These are phyloP conservation scores for Eleutherodactylus coqui DNA, from an alignment of 2,797 vertebrate species.

Conservation along the genomic window DNA sequence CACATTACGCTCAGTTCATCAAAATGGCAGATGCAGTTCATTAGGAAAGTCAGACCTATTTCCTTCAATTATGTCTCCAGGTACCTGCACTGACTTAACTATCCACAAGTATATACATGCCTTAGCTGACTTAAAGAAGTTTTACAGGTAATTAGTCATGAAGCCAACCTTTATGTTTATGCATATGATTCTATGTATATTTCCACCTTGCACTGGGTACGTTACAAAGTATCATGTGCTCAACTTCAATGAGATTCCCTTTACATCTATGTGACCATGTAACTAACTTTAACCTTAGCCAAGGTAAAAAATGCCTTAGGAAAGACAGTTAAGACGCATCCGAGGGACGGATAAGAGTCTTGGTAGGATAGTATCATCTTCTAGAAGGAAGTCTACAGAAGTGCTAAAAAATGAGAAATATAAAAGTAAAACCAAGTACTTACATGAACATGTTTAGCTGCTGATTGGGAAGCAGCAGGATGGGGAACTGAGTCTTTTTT, in stretches of 20 bases:
- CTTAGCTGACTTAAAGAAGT: too few relatives aligned
- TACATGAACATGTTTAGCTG: not conserved
- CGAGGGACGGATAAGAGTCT: not conserved
- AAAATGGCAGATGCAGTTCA: too few relatives aligned
- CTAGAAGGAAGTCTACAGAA: not conserved
- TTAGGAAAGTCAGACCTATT: not conserved
- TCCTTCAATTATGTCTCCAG: not conserved
- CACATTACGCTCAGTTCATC: too few relatives aligned
- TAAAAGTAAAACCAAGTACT: constrained; percentile 4
- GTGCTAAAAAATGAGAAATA: not conserved
- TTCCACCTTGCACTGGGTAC: not conserved
- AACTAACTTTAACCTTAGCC: not conserved
- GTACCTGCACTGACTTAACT: not conserved
- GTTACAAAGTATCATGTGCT: not conserved
- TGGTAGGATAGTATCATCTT: not conserved
- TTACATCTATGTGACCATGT: not conserved
- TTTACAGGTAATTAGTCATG: not conserved
- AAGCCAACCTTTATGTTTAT: too few relatives aligned
- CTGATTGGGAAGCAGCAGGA: constrained; percentile 16
- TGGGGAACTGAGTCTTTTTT: constrained; percentile 7
- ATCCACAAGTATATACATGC: not conserved
- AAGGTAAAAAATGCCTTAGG: not conserved
- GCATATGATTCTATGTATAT: not conserved
- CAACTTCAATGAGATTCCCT: not conserved
- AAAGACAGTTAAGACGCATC: not conserved